A percentile compares a stretch with the other conserved stretches of the same genome.
Evolutionary conservation across 2,797 vertebrate species (phyloP).

Genomic region (Gadopsis bispinosus): DNA sequence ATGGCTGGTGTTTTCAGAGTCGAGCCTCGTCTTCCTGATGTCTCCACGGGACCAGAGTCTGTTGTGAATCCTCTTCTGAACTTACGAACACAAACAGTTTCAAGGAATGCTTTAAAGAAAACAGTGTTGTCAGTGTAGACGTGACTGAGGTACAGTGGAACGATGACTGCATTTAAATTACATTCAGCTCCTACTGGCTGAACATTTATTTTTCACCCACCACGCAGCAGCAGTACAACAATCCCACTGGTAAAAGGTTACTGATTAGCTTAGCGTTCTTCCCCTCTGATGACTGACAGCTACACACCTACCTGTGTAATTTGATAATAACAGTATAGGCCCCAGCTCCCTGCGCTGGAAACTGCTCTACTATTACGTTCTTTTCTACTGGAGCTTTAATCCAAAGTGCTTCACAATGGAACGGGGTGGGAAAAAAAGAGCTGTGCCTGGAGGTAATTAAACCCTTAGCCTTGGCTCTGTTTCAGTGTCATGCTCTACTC

Average conservation of each 20-base stretch:
- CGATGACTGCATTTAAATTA: slow-evolving; percentile 1
- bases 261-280: neutral
- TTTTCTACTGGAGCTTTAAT: slow-evolving; percentile 28
- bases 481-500: slow-evolving; percentile 9
- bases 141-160: neutral
- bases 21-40: neutral
- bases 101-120: neutral
- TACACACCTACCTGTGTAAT: neutral
- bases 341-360: neutral
- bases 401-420: slow-evolving; percentile 12
- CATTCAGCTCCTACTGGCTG: neutral
- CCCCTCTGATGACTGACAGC: slow-evolving; percentile 5
- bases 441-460: slow-evolving; percentile 34
- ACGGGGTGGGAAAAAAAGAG: neutral
- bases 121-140: neutral
- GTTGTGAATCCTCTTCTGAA: neutral
- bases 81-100: neutral
- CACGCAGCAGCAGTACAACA: neutral
- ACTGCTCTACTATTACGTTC: neutral
- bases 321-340: slow-evolving; percentile 4
- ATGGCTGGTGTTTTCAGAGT: neutral
- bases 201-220: neutral
- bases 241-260: neutral
- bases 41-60: neutral
- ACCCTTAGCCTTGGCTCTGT: slow-evolving; percentile 24